These are phyloP conservation scores for Bubo blakistoni DNA, from an alignment of 2,113 vertebrate species.

Conservation along the genomic window DNA sequence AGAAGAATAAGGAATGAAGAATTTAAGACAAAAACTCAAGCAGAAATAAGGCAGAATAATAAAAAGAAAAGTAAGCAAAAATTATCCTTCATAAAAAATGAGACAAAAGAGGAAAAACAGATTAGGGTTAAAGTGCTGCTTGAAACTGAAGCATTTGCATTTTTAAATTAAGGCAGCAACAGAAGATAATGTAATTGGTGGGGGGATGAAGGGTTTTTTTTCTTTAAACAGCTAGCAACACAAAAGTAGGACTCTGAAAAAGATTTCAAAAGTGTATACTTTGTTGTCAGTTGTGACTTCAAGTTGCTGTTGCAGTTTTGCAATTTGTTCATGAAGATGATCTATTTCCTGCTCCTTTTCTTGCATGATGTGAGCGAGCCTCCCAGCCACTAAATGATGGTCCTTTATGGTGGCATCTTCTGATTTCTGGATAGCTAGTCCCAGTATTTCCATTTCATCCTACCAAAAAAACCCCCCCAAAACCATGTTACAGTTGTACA, in stretches of 20 bases:
- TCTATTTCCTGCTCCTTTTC: constrained; percentile 89
- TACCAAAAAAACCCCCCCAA: background rate
- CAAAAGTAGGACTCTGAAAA: background rate
- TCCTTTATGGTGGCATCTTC: constrained; percentile 63
- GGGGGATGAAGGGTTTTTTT: accelerated
- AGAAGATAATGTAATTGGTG: background rate
- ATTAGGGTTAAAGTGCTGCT: background rate
- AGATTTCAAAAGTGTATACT: constrained; percentile 68
- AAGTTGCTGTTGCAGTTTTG: constrained; percentile 82
- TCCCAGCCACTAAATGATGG: constrained; percentile 78
- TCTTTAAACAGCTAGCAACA: background rate
- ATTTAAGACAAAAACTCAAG: background rate
- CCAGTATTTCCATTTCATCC: constrained; percentile 75
- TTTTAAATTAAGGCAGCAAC: background rate
- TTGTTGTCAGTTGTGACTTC: constrained; percentile 83
- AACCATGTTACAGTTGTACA: background rate
- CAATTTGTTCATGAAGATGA: constrained; percentile 85
- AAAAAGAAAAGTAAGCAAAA: background rate
- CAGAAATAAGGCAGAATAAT: background rate
- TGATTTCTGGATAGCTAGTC: constrained; percentile 62
- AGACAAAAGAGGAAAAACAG: background rate
- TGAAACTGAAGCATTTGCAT: background rate
- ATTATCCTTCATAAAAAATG: background rate
- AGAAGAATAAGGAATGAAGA: background rate
- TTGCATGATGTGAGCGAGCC: constrained; percentile 85